A percentile compares a stretch with the other conserved stretches of the same genome.
These are phyloP conservation scores for Callocephalon fimbriatum DNA, from an alignment of 2,113 vertebrate species.

Conservation along the genomic window DNA sequence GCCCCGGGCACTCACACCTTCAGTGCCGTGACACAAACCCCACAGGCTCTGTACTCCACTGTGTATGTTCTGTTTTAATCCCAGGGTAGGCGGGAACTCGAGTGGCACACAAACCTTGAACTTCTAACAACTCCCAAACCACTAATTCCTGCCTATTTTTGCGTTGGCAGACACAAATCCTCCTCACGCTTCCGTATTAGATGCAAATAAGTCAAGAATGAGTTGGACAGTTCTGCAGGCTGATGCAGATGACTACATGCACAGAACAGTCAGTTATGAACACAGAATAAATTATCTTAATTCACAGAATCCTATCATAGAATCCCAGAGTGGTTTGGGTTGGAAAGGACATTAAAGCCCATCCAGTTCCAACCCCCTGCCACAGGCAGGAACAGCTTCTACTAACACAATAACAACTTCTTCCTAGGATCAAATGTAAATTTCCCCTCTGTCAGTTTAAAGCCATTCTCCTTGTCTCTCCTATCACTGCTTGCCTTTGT, in stretches of 20 bases:
- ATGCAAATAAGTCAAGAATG: neutral
- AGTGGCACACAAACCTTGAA: neutral
- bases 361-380: neutral
- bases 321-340: neutral
- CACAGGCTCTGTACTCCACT: too few species aligned
- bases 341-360: neutral
- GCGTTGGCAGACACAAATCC: neutral
- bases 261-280: neutral
- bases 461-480: neutral
- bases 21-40: neutral
- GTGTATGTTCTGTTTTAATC: neutral
- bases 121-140: neutral
- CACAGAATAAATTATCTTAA: neutral
- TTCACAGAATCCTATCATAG: neutral
- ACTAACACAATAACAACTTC: neutral
- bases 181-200: accelerated
- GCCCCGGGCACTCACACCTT: accelerated
- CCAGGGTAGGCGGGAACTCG: accelerated
- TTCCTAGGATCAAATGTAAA: neutral
- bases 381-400: neutral
- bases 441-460: neutral
- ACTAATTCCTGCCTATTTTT: too few species aligned
- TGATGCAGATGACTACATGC: accelerated
- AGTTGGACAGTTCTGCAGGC: neutral
- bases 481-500: neutral